phyloP scores from a whole-genome alignment of 2,888 invertebrate species.

The Oscheius sp. region DNA sequence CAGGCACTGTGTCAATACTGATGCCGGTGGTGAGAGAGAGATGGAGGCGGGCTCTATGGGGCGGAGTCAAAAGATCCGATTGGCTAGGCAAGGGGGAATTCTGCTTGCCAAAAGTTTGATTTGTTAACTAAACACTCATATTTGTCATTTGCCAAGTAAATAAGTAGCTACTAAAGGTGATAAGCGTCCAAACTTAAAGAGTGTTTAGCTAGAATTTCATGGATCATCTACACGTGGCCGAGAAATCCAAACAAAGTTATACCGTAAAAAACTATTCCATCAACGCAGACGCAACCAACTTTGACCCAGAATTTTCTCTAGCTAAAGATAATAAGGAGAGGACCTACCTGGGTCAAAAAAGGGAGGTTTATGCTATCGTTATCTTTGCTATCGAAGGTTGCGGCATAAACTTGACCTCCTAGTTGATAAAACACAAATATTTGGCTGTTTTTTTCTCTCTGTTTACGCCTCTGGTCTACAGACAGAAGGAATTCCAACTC shows the following conservation, averaged over 20 bases:
- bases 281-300: not conserved
- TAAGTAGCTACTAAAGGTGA: slow-evolving; percentile 21
- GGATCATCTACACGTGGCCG: not conserved
- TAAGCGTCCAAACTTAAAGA: slow-evolving; percentile 7
- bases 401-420: slow-evolving; percentile 24
- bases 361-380: slow-evolving; percentile 7
- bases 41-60: slow-evolving; percentile 6
- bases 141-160: slow-evolving; percentile 26
- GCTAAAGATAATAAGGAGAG: not conserved
- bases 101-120: slow-evolving; percentile 24
- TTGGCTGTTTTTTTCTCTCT: not conserved
- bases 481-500: not conserved
- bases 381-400: slow-evolving; percentile 25
- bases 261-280: not conserved
- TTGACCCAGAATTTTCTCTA: not conserved
- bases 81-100: slow-evolving; percentile 3
- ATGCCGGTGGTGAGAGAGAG: slow-evolving; percentile 26
- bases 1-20: slow-evolving; percentile 30
- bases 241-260: not conserved
- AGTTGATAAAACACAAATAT: slow-evolving; percentile 23
- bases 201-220: not conserved
- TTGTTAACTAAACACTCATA: slow-evolving; percentile 27
- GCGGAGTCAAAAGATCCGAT: slow-evolving; percentile 9
- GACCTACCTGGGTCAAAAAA: not conserved
- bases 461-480: not conserved